Evolutionary conservation across 2,797 vertebrate species (phyloP).

Genomic region (Pitangus sulphuratus): DNA sequence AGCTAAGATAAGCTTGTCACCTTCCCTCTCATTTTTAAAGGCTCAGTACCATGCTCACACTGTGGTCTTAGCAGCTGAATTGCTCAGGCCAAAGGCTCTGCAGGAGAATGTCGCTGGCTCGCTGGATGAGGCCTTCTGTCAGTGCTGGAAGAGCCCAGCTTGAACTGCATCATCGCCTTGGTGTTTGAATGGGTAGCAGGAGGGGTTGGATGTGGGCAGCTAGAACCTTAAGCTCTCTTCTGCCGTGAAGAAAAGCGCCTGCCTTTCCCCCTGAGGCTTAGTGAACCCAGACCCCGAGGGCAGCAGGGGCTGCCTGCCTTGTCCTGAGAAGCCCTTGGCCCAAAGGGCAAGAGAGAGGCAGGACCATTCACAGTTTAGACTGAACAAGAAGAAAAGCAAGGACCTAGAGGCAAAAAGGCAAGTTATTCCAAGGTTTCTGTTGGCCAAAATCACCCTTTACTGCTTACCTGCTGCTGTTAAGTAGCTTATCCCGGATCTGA

Average conservation of each 20-base stretch:
- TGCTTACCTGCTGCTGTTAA: neutral
- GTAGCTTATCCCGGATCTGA: neutral
- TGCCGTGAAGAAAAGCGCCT: neutral
- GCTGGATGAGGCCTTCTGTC: neutral
- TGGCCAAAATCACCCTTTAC: neutral
- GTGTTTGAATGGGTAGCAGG: neutral
- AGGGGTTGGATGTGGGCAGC: neutral
- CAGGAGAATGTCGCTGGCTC: fast-evolving
- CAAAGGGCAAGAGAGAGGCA: neutral
- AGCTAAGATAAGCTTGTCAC: neutral
- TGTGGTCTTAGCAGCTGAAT: neutral
- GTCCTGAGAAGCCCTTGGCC: neutral
- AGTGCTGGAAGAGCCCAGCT: neutral
- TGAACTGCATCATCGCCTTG: neutral
- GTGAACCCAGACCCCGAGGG: neutral
- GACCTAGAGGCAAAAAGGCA: neutral
- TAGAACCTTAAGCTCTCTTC: neutral
- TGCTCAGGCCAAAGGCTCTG: neutral
- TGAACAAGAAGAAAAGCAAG: neutral
- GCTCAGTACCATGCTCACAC: neutral
- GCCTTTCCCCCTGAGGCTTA: too few relatives aligned
- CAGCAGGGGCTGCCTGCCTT: fast-evolving
- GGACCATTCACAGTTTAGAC: fast-evolving
- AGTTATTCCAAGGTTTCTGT: neutral
- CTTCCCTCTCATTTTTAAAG: neutral